Percentiles rank a stretch among this genome's conserved stretches.
Conservation (phyloP, 2,888 invertebrate species). For the Tanytarsus gracilentus region DNA sequence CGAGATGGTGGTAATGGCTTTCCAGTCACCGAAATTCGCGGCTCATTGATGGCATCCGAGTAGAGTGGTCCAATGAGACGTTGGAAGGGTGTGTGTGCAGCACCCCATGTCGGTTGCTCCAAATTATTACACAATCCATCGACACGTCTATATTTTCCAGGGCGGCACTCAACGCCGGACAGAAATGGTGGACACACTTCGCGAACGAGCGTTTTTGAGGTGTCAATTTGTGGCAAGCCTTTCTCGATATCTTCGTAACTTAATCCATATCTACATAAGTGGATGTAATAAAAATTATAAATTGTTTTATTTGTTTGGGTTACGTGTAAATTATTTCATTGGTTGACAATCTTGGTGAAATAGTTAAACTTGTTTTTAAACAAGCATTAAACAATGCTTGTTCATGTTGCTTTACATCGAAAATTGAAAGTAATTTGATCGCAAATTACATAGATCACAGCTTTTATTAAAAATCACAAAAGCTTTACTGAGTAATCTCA, state of each 20-base stretch:
- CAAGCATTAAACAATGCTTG: neutral
- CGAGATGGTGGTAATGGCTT: slow-evolving; percentile 69
- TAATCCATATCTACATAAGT: slow-evolving; percentile 68
- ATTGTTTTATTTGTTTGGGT: slow-evolving; percentile 21
- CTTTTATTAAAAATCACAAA: too few species aligned
- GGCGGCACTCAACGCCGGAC: slow-evolving; percentile 76
- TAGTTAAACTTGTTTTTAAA: neutral
- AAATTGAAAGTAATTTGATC: neutral
- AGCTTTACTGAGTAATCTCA: too few species aligned
- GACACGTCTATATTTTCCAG: slow-evolving; percentile 76
- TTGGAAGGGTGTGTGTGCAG: slow-evolving; percentile 74
- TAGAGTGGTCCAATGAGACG: slow-evolving; percentile 73
- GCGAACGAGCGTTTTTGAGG: slow-evolving; percentile 73
- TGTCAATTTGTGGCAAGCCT: slow-evolving; percentile 76
- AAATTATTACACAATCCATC: slow-evolving; percentile 86
- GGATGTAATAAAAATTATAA: slow-evolving; percentile 25
- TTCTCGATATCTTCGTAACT: slow-evolving; percentile 81
- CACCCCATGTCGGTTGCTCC: slow-evolving; percentile 83
- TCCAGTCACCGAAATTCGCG: slow-evolving; percentile 70
- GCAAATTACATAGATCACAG: too few species aligned
- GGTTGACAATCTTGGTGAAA: too few species aligned
- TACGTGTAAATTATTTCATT: neutral
- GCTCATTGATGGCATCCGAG: slow-evolving; percentile 75
- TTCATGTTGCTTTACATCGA: neutral
- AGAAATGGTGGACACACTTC: slow-evolving; percentile 83